Evolutionary conservation across 2,888 invertebrate genomes (phyloP).

Genomic region (Drosophila nr. medialis): DNA sequence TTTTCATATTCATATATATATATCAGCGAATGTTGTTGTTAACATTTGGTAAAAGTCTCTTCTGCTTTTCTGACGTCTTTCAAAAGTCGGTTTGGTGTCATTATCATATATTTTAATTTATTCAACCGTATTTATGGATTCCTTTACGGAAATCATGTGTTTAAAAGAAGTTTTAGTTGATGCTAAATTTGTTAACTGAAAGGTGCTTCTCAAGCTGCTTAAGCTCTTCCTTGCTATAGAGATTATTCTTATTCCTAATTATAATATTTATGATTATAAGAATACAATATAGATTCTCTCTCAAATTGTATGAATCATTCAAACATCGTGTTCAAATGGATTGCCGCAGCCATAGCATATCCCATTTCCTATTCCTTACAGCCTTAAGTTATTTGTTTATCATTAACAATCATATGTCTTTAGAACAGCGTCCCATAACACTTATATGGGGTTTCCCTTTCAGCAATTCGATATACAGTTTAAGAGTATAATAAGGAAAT

Average conservation of each 20-base stretch:
- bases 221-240: background rate
- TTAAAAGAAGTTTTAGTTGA: background rate
- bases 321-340: background rate
- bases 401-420: background rate
- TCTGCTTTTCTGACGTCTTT: background rate
- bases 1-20: no score
- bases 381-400: background rate
- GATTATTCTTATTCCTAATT: background rate
- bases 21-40: background rate
- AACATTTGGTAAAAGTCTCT: background rate
- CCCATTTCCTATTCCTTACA: background rate
- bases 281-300: background rate
- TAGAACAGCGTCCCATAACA: background rate
- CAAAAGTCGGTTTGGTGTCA: background rate
- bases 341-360: background rate
- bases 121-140: background rate
- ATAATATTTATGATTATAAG: background rate
- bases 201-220: no score
- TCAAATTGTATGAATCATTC: background rate
- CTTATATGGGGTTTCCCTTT: background rate
- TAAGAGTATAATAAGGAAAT: background rate
- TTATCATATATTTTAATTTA: background rate
- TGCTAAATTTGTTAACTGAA: background rate
- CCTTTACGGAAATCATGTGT: background rate
- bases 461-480: background rate